Evolutionary conservation across 2,888 invertebrate species (phyloP).

Genomic region (Tinea pellionella): DNA sequence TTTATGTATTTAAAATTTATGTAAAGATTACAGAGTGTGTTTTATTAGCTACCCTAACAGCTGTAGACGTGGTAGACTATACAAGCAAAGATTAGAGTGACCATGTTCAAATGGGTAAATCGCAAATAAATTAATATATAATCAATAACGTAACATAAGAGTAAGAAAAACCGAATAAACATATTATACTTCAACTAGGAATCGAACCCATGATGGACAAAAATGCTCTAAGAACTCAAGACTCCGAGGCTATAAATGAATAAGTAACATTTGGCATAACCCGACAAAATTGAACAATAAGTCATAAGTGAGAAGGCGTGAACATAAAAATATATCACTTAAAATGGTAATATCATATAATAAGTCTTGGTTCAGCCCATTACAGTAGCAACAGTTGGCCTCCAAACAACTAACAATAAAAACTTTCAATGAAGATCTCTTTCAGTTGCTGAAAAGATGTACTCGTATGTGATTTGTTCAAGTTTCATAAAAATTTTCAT

Average conservation of each 20-base stretch:
- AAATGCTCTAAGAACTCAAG: too few species aligned
- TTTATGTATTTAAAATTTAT: neutral
- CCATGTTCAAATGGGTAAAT: too few species aligned
- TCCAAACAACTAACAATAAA: neutral
- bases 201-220: too few species aligned
- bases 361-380: neutral
- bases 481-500: too few species aligned
- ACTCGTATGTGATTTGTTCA: neutral
- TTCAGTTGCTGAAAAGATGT: neutral
- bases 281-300: neutral
- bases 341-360: conserved; percentile 5
- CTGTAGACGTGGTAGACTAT: neutral
- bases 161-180: too few species aligned
- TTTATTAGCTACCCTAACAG: neutral
- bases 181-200: too few species aligned
- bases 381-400: neutral
- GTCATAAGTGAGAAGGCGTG: neutral
- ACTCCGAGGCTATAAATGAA: too few species aligned
- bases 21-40: neutral
- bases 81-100: too few species aligned
- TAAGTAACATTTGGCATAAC: neutral
- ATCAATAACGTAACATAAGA: too few species aligned
- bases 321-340: conserved; percentile 1
- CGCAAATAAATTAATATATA: too few species aligned
- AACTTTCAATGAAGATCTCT: neutral